Conservation (phyloP, 2,113 vertebrate genomes). For the Larimichthys polyactis region DNA sequence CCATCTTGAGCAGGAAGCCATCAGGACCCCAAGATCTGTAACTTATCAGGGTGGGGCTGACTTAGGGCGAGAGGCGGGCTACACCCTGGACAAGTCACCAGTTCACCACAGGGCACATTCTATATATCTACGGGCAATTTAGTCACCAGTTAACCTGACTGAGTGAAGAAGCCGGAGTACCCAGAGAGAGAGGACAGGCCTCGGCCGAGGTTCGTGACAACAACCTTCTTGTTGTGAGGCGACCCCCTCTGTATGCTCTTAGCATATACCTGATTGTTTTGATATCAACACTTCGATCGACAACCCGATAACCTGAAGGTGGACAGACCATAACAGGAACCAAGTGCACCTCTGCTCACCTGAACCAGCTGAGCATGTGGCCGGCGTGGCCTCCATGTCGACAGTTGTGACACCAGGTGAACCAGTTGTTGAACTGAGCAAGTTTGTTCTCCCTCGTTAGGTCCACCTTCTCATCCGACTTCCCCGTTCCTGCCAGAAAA, state of each 20-base stretch:
- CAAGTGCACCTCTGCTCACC: constrained; percentile 79
- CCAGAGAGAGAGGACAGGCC: no score
- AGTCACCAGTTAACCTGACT: no score
- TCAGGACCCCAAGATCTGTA: no score
- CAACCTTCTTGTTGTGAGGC: no score
- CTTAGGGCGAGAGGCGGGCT: no score
- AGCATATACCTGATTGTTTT: background rate
- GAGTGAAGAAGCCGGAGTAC: no score
- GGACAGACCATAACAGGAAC: background rate
- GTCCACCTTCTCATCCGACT: constrained; percentile 96
- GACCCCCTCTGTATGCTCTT: background rate
- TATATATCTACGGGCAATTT: no score
- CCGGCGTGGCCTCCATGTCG: constrained; percentile 97
- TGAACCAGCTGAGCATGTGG: constrained; percentile 99
- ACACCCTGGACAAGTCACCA: no score
- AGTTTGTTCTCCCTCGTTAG: constrained; percentile 98
- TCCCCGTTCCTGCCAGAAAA: constrained; percentile 87
- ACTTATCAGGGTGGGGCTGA: no score
- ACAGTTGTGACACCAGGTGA: constrained; percentile 99
- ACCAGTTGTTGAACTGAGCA: constrained; percentile 99
- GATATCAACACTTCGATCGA: background rate
- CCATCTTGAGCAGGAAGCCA: background rate
- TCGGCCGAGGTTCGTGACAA: no score
- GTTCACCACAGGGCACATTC: no score
- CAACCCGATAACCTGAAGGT: background rate